Conservation (phyloP, 2,113 vertebrate genomes). For the Bothrops jararaca region DNA sequence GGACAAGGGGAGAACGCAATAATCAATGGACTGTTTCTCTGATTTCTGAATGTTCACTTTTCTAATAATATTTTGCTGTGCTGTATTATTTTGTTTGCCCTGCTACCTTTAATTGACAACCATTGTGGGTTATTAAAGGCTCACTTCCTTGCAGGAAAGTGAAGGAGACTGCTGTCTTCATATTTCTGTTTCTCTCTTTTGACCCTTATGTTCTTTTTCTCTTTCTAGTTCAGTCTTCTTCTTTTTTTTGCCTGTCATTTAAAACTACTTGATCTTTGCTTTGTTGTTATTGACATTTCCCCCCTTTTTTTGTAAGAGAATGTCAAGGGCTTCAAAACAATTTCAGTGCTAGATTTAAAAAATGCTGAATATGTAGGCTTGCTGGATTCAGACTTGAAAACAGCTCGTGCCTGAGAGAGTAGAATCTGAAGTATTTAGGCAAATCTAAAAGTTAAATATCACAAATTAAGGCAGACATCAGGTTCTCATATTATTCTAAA, state of each 20-base stretch:
- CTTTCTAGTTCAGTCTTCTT: not conserved
- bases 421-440: not conserved
- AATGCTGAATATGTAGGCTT: not conserved
- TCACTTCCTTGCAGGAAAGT: not conserved
- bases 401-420: not conserved
- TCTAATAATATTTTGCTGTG: not conserved
- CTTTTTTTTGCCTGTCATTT: not conserved
- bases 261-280: not conserved
- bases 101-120: not conserved
- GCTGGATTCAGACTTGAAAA: not conserved
- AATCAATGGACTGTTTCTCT: not conserved
- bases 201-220: constrained; percentile 1
- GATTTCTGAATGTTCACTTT: not conserved
- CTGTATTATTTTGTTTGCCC: not conserved
- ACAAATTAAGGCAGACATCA: not conserved
- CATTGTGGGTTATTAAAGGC: not conserved
- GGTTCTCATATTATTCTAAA: not conserved
- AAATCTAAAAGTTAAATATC: not conserved
- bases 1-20: not conserved
- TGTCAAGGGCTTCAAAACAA: not conserved
- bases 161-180: not conserved
- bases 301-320: not conserved
- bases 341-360: not conserved
- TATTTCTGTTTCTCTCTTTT: not conserved
- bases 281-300: not conserved